A percentile compares a stretch with the other conserved stretches of the same genome.
These are phyloP conservation scores for Clytia hemisphaerica DNA, from an alignment of 30 jellyfish, hydroid and myxozoan genomes.

Conservation along the genomic window DNA sequence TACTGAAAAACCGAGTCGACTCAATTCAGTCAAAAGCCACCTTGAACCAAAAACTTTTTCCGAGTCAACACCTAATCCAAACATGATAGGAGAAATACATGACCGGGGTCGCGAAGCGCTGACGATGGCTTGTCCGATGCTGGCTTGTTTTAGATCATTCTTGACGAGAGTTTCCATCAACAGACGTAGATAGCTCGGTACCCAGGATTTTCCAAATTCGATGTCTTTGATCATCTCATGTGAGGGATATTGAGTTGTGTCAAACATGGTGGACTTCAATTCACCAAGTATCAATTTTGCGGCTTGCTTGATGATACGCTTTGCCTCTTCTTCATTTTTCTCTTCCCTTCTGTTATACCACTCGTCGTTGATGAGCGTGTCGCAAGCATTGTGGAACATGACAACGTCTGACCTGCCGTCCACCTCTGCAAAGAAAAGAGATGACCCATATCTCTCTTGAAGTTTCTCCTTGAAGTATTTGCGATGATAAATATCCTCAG, in stretches of 20 bases:
- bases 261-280: background rate
- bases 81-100: background rate
- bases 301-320: conserved; percentile 11
- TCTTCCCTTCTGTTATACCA: conserved; percentile 13
- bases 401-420: background rate
- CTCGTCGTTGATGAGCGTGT: background rate
- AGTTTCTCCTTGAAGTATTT: background rate
- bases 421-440: conserved; percentile 6
- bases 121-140: conserved; percentile 14
- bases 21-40: conserved; percentile 8
- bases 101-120: conserved; percentile 14
- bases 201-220: conserved; percentile 8
- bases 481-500: conserved; percentile 11
- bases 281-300: conserved; percentile 15
- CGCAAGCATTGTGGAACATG: background rate
- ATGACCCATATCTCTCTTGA: conserved; percentile 1
- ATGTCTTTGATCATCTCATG: conserved; percentile 4
- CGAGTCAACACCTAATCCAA: conserved; percentile 5
- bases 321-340: conserved; percentile 14
- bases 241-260: background rate
- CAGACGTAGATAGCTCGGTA: background rate
- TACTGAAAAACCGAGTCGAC: no score
- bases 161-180: background rate
- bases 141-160: conserved; percentile 5
- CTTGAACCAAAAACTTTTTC: conserved; percentile 10